Evolutionary conservation across 2,888 invertebrate species (phyloP), one percentile per base, ranked within the genome.

Genomic region (Drosophila affinis): DNA sequence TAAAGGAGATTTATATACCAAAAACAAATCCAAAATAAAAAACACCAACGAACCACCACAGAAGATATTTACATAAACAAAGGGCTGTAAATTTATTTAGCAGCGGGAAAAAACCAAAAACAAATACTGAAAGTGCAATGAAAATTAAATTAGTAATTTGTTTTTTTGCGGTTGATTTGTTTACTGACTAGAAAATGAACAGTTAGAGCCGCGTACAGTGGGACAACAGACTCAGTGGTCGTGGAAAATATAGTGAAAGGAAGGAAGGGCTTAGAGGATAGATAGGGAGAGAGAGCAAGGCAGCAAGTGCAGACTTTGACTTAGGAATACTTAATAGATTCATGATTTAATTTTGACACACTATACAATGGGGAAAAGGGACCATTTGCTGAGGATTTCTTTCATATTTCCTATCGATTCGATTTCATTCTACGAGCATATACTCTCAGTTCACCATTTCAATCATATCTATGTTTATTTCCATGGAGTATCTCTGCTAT

Each of bases 141-240:
- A 52, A 69, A 69, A 69, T 69, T 60, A 69, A 69, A 69, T 69
- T 69, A 69, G 60, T 69, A 69, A 69, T 69, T 69, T 69, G 70
- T 60, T 60, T 4, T 3, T 6, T 69, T 69, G 69, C 60, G 69
- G 60, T 70, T 60, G 69, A 69, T 60, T 69, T 69, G 70, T 69
- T 69, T 53, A 49, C 59, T 60, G 52, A 53, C 53, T 53, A 45
- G 48, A 59, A 70, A 60, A 53, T 70, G 29, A 60, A 53, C 70
- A 54, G 48, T 69, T 58, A 39, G n/a, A 7, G 17, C 14, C 34
- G 27, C 1, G 17, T n/a, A 62, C 34, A 48, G 27, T 39, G 21
- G 7, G 24, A 24, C 14, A 12, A 57, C 21, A 52, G 24, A 2
- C 18, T 52, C 51, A 58, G 52, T 45, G 21, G 2, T 0, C 5